Base-by-base conservation (phyloP, 2,113 vertebrate species). In the Mola mola region DNA sequence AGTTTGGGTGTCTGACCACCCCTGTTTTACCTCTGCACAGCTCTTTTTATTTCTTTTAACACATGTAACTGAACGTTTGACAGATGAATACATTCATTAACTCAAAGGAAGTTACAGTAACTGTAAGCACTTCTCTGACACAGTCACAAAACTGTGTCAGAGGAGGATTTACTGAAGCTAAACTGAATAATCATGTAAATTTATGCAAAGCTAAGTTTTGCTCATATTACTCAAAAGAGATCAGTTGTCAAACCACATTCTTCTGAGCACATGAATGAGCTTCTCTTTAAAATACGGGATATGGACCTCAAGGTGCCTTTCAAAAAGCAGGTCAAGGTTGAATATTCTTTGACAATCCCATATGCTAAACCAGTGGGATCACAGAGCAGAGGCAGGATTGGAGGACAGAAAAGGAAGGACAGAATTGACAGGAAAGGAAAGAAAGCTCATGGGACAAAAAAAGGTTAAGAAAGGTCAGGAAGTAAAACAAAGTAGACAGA, bases 101-200 rank as follows among this genome's bases (percentile, higher is more conserved):
- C 8, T 43, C n/a, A 41, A 42, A 31, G 15, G 6, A 69, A 31
- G 15, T 7, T 29, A 28, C 13, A 36, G 22, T 46, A 28, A 57
- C 11, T 50, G 12, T 20, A 22, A 33, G 46, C 33, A 46, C 7
- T 21, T 24, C 25, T 57, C 31, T 34, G 38, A 38, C 4, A 2
- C 7, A 41, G 38, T 15, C 55, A 51, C 48, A 19, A 57, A 50
- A 68, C 8, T 15, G 19, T 49, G 38, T 22, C 7, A 33, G 41
- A 33, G 10, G 17, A 67, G 2, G 8, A 66, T 60, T 74, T 44
- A 47, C 25, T 47, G 57, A 51, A 57, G 36, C 38, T 55, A 24
- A 60, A 53, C 15, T 33, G 22, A 26, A 58, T 52, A 71, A 61
- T 56, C 61, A 33, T 49, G 44, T 17, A 71, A 71, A 78, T 66